Percentiles rank a stretch among this genome's conserved stretches.
These are phyloP conservation scores for Phasianus colchicus DNA, from an alignment of 2,113 vertebrate genomes.

Conservation along the genomic window DNA sequence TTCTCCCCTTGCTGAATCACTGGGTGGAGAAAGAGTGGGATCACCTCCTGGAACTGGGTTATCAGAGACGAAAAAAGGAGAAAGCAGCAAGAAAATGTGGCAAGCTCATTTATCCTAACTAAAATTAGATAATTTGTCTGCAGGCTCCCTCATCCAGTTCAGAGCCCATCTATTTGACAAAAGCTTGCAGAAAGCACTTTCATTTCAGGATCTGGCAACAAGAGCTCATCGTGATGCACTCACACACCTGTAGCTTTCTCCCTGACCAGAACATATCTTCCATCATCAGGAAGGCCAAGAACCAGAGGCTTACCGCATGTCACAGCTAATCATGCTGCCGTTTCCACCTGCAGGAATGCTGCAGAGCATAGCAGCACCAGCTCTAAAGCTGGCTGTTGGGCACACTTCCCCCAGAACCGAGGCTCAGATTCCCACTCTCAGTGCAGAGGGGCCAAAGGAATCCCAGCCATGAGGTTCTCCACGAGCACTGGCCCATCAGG, in stretches of 20 bases:
- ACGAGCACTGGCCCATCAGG: not conserved
- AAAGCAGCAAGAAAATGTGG: not conserved
- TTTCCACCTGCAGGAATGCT: not conserved
- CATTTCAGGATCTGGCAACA: not conserved
- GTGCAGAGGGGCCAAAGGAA: not conserved
- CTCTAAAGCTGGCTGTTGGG: rapidly evolving
- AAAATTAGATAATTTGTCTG: rapidly evolving
- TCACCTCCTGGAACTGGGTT: not conserved
- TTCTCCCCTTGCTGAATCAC: not conserved
- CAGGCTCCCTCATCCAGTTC: not conserved
- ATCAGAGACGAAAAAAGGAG: not conserved
- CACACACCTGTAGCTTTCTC: rapidly evolving
- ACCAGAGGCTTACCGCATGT: not conserved
- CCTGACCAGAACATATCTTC: not conserved
- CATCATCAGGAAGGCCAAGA: rapidly evolving
- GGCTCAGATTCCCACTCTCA: no score
- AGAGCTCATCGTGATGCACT: rapidly evolving
- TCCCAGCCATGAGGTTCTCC: not conserved
- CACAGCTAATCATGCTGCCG: not conserved
- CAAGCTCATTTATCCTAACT: rapidly evolving
- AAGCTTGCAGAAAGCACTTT: not conserved
- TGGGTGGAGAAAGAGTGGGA: not conserved
- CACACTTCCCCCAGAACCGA: not conserved
- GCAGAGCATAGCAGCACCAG: rapidly evolving
- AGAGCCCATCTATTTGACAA: not conserved